Evolutionary conservation across 2,113 vertebrate genomes (phyloP).

Genomic region (Menura novaehollandiae): DNA sequence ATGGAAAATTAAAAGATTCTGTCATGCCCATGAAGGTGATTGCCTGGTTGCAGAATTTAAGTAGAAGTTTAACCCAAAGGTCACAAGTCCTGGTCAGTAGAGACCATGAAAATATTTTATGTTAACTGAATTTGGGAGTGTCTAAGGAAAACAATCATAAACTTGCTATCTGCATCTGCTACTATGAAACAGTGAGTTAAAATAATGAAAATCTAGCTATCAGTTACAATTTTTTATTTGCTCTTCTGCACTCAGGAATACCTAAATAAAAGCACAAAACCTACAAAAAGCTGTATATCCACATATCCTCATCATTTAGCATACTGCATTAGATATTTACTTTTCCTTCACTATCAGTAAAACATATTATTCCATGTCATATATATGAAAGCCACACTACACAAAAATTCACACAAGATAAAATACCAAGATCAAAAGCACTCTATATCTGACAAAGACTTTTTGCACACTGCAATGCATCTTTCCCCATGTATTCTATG

Average conservation of each 20-base stretch:
- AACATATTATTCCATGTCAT: background rate
- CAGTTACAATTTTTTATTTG: background rate
- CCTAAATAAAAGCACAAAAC: background rate
- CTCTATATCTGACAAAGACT: background rate
- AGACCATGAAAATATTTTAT: background rate
- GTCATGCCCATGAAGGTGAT: background rate
- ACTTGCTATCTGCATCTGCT: background rate
- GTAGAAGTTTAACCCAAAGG: background rate
- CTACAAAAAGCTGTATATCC: background rate
- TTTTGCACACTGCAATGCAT: conserved; percentile 14
- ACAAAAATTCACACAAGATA: conserved; percentile 20
- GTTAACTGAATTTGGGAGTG: background rate
- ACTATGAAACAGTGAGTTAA: background rate
- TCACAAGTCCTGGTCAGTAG: background rate
- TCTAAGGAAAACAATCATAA: background rate
- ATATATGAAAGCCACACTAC: background rate
- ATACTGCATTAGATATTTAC: background rate
- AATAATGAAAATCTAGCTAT: background rate
- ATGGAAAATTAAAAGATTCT: background rate
- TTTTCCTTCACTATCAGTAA: conserved; percentile 4
- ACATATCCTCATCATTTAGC: background rate
- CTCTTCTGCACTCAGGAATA: background rate
- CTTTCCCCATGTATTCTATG: background rate
- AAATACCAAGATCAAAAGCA: conserved; percentile 9
- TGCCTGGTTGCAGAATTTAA: background rate